These are phyloP conservation scores for Panagrolaimus sp. DNA, from an alignment of 1,140 invertebrate species.

Conservation along the genomic window DNA sequence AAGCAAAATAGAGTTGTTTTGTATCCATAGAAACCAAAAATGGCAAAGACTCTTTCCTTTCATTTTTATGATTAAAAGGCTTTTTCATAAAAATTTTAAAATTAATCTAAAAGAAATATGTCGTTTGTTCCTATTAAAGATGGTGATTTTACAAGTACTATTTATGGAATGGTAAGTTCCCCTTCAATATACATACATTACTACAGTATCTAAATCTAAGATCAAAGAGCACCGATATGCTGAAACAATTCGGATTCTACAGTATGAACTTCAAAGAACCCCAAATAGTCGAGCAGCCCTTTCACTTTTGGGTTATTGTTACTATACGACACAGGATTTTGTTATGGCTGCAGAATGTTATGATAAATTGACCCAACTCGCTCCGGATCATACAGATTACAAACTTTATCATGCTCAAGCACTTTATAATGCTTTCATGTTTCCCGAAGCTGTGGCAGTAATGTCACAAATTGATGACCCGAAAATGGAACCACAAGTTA, in stretches of 20 bases:
- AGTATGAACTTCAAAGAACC: constrained; percentile 67
- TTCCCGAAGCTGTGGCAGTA: constrained; percentile 52
- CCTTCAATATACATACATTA: background rate
- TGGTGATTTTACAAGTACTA: constrained; percentile 80
- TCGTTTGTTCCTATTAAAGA: constrained; percentile 68
- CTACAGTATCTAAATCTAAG: constrained; percentile 64
- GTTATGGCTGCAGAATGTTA: constrained; percentile 88
- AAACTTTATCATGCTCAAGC: constrained; percentile 87
- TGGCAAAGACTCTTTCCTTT: no score
- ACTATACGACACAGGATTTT: constrained; percentile 76
- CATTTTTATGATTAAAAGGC: no score
- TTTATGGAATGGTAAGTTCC: constrained; percentile 73
- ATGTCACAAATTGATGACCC: constrained; percentile 42
- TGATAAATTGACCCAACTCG: constrained; percentile 79
- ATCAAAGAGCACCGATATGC: constrained; percentile 83
- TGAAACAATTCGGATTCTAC: constrained; percentile 80
- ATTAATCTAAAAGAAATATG: constrained; percentile 32
- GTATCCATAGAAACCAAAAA: no score
- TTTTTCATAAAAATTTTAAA: no score
- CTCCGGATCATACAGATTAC: constrained; percentile 79
- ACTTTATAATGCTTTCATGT: constrained; percentile 62
- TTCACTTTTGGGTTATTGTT: constrained; percentile 88
- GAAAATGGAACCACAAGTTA: constrained; percentile 39
- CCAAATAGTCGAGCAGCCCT: constrained; percentile 76
- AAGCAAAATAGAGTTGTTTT: no score